These are phyloP conservation scores for Notamacropus eugenii DNA, from an alignment of 2,797 vertebrate genomes.

Conservation along the genomic window DNA sequence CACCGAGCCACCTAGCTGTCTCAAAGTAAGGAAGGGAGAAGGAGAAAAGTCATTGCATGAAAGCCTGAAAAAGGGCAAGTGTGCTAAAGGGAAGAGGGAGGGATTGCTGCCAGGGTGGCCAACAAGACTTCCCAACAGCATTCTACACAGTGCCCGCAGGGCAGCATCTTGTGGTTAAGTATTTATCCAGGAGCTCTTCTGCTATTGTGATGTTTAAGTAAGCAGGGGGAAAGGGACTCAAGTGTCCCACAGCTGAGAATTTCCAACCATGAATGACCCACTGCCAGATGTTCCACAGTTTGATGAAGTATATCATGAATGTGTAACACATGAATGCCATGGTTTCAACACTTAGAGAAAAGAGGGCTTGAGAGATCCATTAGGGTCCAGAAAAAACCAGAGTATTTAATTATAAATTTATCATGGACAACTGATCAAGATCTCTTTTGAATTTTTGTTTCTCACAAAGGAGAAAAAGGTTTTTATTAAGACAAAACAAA, in stretches of 20 bases:
- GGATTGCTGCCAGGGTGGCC: not conserved
- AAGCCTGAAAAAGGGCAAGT: constrained; percentile 2
- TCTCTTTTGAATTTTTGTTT: constrained; percentile 11
- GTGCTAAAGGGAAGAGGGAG: not conserved
- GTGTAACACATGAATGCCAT: not conserved
- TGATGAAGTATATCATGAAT: constrained; percentile 29
- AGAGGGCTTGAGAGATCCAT: constrained; percentile 7
- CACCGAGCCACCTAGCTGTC: not conserved
- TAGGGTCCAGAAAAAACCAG: not conserved
- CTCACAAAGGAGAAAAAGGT: not conserved
- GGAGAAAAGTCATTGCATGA: not conserved
- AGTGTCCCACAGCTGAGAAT: not conserved
- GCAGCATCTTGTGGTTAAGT: not conserved
- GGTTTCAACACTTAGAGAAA: constrained; percentile 37
- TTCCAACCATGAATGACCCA: constrained; percentile 24
- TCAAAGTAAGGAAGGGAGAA: not conserved
- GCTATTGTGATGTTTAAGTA: constrained; percentile 20
- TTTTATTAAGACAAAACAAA: not conserved
- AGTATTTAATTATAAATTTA: constrained; percentile 36
- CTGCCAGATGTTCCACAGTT: not conserved
- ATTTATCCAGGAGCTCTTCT: not conserved
- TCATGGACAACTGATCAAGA: not conserved
- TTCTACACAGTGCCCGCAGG: not conserved
- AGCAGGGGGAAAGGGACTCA: not conserved
- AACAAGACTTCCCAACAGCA: constrained; percentile 8